A percentile compares a stretch with the other conserved stretches of the same genome.
Conservation (phyloP, 2,888 invertebrate species). For the Sinopyrophorus schimmeli region DNA sequence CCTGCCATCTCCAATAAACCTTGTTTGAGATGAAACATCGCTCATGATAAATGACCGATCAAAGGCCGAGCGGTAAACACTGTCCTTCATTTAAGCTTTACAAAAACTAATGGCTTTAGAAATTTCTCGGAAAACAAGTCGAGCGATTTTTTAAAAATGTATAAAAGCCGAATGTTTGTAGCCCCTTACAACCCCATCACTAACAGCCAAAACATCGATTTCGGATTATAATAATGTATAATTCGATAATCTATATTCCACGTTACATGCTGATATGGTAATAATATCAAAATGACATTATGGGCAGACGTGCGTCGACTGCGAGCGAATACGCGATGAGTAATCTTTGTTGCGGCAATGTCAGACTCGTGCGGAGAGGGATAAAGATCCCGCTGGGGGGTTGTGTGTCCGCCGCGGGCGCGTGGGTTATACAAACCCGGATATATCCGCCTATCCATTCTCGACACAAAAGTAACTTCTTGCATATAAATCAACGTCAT, state of each 20-base stretch:
- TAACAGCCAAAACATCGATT: conserved; percentile 38
- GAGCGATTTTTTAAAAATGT: conserved; percentile 9
- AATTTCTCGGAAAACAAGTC: conserved; percentile 19
- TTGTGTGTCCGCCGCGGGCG: conserved; percentile 39
- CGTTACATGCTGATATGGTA: conserved; percentile 50
- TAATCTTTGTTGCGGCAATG: conserved; percentile 42
- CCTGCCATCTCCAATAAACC: conserved; percentile 30
- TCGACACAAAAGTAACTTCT: conserved; percentile 40
- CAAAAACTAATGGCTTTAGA: conserved; percentile 35
- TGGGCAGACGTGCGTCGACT: conserved; percentile 46
- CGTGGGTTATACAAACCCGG: conserved; percentile 41
- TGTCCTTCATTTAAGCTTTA: conserved; percentile 34
- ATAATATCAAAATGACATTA: conserved; percentile 53
- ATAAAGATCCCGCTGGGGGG: conserved; percentile 38
- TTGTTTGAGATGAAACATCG: conserved; percentile 25
- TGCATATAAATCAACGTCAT: conserved; percentile 47
- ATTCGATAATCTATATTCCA: conserved; percentile 52
- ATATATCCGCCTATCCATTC: conserved; percentile 41
- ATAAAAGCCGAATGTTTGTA: not conserved
- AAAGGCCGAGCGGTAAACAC: conserved; percentile 35
- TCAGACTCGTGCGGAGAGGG: conserved; percentile 34
- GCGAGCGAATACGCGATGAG: conserved; percentile 39
- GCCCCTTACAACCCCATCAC: conserved; percentile 17
- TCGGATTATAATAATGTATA: conserved; percentile 43
- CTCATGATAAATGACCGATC: conserved; percentile 41